A percentile compares a stretch with the other conserved stretches of the same genome.
Evolutionary conservation across 2,797 vertebrate genomes (phyloP).

Genomic region (Trachops cirrhosus): DNA sequence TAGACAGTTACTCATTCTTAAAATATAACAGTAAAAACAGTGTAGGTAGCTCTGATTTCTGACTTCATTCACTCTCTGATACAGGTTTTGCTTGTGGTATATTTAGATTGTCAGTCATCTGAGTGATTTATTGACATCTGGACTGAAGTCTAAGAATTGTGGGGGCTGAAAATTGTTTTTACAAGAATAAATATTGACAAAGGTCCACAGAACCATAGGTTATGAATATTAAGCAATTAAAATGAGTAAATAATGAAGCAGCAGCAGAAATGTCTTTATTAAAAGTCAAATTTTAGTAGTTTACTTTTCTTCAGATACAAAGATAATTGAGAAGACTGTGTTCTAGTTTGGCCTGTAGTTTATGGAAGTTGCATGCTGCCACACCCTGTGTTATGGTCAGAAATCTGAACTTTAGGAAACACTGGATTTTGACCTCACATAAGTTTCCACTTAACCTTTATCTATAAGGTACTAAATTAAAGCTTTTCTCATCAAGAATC

Average conservation of each 20-base stretch:
- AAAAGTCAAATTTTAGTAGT: constrained; percentile 31
- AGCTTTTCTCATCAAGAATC: constrained; percentile 44
- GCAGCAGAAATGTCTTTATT: constrained; percentile 2
- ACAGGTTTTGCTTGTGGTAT: constrained; percentile 20
- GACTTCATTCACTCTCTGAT: constrained; percentile 17
- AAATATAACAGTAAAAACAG: constrained; percentile 34
- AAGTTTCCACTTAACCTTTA: constrained; percentile 26
- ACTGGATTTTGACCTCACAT: background rate
- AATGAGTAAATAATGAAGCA: background rate
- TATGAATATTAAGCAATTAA: background rate
- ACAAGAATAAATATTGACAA: background rate
- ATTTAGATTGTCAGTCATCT: constrained; percentile 5
- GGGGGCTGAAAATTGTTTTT: constrained; percentile 26
- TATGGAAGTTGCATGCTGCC: constrained; percentile 20
- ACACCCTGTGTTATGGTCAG: background rate
- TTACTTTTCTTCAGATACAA: constrained; percentile 52
- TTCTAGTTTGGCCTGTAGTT: constrained; percentile 45
- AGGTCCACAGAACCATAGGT: constrained; percentile 33
- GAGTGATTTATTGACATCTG: constrained; percentile 6
- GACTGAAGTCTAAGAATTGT: constrained; percentile 26
- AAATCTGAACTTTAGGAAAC: background rate
- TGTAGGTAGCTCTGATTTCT: constrained; percentile 10
- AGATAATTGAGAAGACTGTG: constrained; percentile 47
- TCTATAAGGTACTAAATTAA: background rate
- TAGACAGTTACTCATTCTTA: constrained; percentile 50